Evolutionary conservation across 2,113 vertebrate genomes (phyloP).

Genomic region (Rhineura floridana): DNA sequence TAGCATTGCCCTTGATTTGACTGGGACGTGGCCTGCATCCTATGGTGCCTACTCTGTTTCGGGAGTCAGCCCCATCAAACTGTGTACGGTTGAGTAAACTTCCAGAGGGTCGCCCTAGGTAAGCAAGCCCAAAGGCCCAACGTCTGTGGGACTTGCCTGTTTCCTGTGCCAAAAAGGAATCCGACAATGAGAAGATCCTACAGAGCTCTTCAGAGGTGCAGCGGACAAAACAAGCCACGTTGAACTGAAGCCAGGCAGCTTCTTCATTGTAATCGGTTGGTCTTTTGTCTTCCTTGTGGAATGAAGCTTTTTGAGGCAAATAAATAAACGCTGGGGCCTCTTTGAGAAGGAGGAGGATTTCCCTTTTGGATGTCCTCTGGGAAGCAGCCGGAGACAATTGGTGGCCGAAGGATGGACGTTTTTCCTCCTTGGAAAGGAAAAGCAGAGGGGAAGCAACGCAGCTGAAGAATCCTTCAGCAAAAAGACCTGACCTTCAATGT

Average conservation of each 20-base stretch:
- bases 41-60: neutral
- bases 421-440: neutral
- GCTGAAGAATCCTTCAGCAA: neutral
- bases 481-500: neutral
- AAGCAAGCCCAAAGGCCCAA: neutral
- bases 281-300: neutral
- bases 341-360: neutral
- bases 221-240: neutral
- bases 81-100: too few species aligned
- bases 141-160: neutral
- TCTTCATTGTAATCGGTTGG: neutral
- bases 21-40: neutral
- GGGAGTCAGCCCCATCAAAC: too few species aligned
- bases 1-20: neutral
- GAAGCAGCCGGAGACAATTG: too few species aligned
- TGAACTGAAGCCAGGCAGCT: neutral
- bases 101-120: too few species aligned
- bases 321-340: too few species aligned
- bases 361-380: neutral
- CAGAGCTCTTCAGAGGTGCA: neutral
- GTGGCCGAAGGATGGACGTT: neutral
- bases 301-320: too few species aligned
- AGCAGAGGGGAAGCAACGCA: neutral
- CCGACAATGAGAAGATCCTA: neutral
- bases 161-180: neutral